Conservation (phyloP, 2,888 invertebrate species). For the Phyllotreta cruciferae region DNA sequence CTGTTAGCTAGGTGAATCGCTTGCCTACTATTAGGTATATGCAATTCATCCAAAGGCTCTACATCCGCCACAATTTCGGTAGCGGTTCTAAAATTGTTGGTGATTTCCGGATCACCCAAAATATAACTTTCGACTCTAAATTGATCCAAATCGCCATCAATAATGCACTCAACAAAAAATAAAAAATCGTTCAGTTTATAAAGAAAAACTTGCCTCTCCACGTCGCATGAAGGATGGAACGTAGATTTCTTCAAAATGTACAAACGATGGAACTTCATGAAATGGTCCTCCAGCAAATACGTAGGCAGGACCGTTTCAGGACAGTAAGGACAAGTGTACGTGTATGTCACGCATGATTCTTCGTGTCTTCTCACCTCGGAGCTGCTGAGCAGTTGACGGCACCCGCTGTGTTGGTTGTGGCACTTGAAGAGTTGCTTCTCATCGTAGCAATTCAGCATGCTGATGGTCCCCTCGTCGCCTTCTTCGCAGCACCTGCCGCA, state of each 20-base stretch:
- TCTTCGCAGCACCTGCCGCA: conserved; percentile 8
- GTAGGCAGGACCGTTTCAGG: conserved; percentile 4
- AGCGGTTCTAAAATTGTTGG: too few relatives aligned
- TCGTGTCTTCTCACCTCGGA: not conserved
- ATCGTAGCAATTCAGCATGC: not conserved
- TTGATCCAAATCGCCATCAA: too few relatives aligned
- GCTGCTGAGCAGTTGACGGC: not conserved
- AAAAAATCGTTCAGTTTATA: too few relatives aligned
- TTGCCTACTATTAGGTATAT: too few relatives aligned
- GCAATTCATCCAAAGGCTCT: too few relatives aligned
- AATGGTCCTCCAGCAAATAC: conserved; percentile 4
- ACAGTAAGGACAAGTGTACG: conserved; percentile 6
- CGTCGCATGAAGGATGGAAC: not conserved
- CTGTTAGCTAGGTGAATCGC: too few relatives aligned
- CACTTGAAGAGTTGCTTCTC: not conserved
- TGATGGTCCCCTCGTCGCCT: conserved; percentile 10
- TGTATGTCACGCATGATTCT: not conserved
- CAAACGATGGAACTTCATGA: not conserved
- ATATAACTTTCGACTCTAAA: too few relatives aligned
- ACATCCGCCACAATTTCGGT: too few relatives aligned
- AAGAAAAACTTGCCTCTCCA: too few relatives aligned
- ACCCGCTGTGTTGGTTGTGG: not conserved
- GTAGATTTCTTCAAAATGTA: not conserved
- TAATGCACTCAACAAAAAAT: too few relatives aligned
- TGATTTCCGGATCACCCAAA: too few relatives aligned